Evolutionary conservation across 1,140 invertebrate species (phyloP).

Genomic region (Whitmania pigra): DNA sequence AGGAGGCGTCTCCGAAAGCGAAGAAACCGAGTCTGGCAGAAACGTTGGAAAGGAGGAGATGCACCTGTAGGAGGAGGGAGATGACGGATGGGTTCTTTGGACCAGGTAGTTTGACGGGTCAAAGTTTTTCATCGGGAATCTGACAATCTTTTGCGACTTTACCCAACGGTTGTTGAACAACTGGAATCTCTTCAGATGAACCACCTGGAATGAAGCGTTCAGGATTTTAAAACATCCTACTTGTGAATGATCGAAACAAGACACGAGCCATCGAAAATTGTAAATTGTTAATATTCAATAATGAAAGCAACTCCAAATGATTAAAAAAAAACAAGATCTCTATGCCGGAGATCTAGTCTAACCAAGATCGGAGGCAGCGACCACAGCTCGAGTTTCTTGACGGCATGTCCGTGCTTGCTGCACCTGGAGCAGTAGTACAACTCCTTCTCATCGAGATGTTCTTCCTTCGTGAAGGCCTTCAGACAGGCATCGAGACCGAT

Average conservation of each 20-base stretch:
- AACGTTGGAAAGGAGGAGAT: no score
- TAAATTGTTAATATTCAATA: neutral
- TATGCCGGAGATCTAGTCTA: conserved; percentile 27
- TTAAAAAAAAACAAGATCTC: no score
- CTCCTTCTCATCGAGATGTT: conserved; percentile 61
- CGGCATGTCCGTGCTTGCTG: conserved; percentile 63
- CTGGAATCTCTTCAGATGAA: conserved; percentile 78
- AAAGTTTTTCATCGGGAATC: conserved; percentile 69
- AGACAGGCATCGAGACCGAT: conserved; percentile 65
- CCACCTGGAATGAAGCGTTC: conserved; percentile 53
- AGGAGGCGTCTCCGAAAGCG: no score
- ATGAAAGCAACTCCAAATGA: no score
- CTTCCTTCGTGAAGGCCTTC: conserved; percentile 69
- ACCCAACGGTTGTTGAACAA: conserved; percentile 75
- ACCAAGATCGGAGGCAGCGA: conserved; percentile 70
- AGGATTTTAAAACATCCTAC: no score
- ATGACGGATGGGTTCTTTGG: neutral
- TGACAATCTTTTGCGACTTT: conserved; percentile 80
- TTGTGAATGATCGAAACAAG: no score
- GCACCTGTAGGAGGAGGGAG: no score
- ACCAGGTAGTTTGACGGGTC: conserved; percentile 50
- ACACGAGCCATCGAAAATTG: no score
- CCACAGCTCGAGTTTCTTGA: conserved; percentile 80
- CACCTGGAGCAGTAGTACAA: conserved; percentile 72
- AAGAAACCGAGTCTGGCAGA: no score